Evolutionary conservation across 1,140 invertebrate genomes (phyloP).

Genomic region (Tribolium castaneum): DNA sequence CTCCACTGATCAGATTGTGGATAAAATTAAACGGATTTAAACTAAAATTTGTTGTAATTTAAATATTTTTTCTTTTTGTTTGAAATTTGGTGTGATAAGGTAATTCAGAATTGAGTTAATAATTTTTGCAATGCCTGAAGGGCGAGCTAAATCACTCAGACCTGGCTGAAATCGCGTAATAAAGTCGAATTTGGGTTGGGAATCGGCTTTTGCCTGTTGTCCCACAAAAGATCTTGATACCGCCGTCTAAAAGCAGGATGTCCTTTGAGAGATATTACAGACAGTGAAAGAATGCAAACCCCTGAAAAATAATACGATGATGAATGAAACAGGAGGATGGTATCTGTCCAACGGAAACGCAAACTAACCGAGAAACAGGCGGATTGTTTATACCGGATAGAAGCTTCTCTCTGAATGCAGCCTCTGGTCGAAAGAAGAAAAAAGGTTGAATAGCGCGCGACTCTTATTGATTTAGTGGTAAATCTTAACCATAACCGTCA

Average conservation of each 20-base stretch:
- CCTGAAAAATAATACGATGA: conserved; percentile 51
- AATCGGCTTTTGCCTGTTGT: background rate
- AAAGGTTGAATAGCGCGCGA: background rate
- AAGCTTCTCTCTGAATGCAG: conserved; percentile 9
- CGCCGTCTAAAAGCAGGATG: conserved; percentile 44
- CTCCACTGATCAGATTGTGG: no score
- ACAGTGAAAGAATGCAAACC: conserved; percentile 44
- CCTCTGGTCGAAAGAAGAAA: background rate
- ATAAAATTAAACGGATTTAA: no score
- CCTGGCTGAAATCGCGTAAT: no score
- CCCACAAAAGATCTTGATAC: background rate
- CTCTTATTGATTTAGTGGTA: conserved; percentile 24
- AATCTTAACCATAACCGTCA: conserved; percentile 17
- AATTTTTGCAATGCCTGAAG: no score
- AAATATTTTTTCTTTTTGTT: no score
- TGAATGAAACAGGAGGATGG: conserved; percentile 28
- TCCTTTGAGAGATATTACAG: conserved; percentile 48
- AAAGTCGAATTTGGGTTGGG: background rate
- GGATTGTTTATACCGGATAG: conserved; percentile 49
- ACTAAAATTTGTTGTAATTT: no score
- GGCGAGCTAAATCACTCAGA: no score
- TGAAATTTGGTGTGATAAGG: no score
- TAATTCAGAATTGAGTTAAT: no score
- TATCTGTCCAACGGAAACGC: conserved; percentile 50
- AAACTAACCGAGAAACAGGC: conserved; percentile 48